phyloP scores from a whole-genome alignment of 2,797 vertebrate genomes.

The Peromyscus eremicus region DNA sequence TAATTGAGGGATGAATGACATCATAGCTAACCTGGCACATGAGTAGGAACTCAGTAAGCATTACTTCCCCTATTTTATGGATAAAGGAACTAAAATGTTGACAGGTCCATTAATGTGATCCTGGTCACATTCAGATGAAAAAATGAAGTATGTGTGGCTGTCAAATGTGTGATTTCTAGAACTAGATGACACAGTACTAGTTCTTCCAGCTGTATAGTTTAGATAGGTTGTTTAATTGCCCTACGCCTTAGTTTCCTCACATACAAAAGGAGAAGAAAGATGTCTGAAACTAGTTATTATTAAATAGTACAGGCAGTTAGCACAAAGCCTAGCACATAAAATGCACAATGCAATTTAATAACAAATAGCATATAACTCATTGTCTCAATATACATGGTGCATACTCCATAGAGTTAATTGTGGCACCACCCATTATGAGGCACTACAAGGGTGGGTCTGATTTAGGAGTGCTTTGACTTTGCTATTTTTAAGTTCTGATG shows the following conservation, averaged over 20 bases:
- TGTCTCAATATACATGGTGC: not conserved
- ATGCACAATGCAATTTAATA: conserved; percentile 3
- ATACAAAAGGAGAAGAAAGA: conserved; percentile 16
- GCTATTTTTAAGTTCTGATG: not conserved
- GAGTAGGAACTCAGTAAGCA: not conserved
- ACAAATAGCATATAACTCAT: not conserved
- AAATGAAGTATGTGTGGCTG: not conserved
- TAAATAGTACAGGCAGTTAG: not conserved
- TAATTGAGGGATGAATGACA: not conserved
- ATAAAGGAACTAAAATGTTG: not conserved
- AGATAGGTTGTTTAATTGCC: not conserved
- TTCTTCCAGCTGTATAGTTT: not conserved
- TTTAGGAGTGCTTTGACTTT: not conserved
- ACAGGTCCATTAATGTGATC: not conserved
- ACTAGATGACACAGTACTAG: not conserved
- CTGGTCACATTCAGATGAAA: not conserved
- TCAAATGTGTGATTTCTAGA: not conserved
- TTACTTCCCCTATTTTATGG: not conserved
- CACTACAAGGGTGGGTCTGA: not conserved
- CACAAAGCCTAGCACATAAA: conserved; percentile 32
- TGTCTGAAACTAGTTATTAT: not conserved
- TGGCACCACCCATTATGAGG: not conserved
- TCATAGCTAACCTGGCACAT: not conserved
- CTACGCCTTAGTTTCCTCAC: not conserved
- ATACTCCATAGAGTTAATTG: not conserved